Conservation (phyloP, 2,888 invertebrate species). For the Melikaiella ostensackeni region DNA sequence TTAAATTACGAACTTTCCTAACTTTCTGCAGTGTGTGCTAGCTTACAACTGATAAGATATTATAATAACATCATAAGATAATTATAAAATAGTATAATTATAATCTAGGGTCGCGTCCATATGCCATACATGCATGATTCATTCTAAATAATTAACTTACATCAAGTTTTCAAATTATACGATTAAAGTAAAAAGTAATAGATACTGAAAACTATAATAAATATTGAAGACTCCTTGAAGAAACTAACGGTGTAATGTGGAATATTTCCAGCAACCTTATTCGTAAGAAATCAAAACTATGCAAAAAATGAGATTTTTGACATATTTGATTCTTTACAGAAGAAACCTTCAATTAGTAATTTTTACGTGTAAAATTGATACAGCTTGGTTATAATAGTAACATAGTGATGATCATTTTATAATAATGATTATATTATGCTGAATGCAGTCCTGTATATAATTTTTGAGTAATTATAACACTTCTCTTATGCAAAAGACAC, state of each 20-base stretch:
- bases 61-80: neutral
- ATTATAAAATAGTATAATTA: constrained; percentile 8
- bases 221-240: constrained; percentile 17
- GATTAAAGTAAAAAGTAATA: constrained; percentile 20
- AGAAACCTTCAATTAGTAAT: constrained; percentile 13
- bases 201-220: neutral
- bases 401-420: neutral
- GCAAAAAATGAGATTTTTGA: neutral
- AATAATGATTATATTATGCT: constrained; percentile 7
- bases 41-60: neutral
- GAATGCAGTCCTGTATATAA: constrained; percentile 29
- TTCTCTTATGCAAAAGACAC: neutral
- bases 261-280: constrained; percentile 14
- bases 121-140: neutral
- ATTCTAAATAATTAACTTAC: constrained; percentile 2
- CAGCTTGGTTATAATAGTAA: neutral
- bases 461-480: constrained; percentile 14
- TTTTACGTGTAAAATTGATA: constrained; percentile 5
- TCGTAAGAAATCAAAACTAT: neutral
- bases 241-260: constrained; percentile 4
- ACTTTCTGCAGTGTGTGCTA: constrained; percentile 37
- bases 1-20: constrained; percentile 29
- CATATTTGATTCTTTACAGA: constrained; percentile 3
- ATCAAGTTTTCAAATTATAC: neutral
- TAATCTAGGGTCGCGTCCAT: constrained; percentile 28